Base-by-base conservation (phyloP, 2,888 invertebrate species). In the Apamea monoglypha region DNA sequence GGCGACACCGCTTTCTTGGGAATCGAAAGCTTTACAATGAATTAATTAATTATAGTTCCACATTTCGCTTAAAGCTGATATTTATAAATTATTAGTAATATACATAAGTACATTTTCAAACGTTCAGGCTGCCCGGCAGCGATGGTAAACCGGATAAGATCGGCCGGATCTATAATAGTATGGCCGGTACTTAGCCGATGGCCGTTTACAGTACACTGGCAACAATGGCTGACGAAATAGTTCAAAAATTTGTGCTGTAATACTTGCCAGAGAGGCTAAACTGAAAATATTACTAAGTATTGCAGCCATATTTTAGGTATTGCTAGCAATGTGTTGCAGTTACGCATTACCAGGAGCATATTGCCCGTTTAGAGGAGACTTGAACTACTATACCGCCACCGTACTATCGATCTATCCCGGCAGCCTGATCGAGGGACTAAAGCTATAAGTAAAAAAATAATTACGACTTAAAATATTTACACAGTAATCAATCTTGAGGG, bases 21-120 rank as follows among this genome's bases (percentile, higher is more conserved):
- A 61, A 61, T 61, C 29, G 16, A 61, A 61, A 61, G 1, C n/a
- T 68, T 44, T 29, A 29, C 21, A 47, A 12, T 47, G 3, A 78
- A 16, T 25, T 3, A 25, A n/a, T 64, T 44, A 3, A n/a, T n/a
- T n/a, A n/a, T n/a, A n/a, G 8, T n/a, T 14, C 53, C 1, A 44
- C 7, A 21, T 21, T 78, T 79, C 64, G 79, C 79, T 29, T 29
- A 21, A 14, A 8, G 47, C 47, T 50, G 47, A 50, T 47, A 29
- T 21, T 21, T 29, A 14, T 21, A 21, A 69, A 47, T 7, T 29
- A 18, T 53, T 53, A n/a, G n/a, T 63, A 56, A 5, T 36, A 14
- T 25, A 6, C 14, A 32, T 63, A 7, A 16, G 2, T 21, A 29
- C 1, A 69, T 47, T 59, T 59, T 29, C 6, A 59, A 29, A 36